Base-by-base conservation (phyloP, 2,797 vertebrate genomes). In the Denticeps clupeoides region DNA sequence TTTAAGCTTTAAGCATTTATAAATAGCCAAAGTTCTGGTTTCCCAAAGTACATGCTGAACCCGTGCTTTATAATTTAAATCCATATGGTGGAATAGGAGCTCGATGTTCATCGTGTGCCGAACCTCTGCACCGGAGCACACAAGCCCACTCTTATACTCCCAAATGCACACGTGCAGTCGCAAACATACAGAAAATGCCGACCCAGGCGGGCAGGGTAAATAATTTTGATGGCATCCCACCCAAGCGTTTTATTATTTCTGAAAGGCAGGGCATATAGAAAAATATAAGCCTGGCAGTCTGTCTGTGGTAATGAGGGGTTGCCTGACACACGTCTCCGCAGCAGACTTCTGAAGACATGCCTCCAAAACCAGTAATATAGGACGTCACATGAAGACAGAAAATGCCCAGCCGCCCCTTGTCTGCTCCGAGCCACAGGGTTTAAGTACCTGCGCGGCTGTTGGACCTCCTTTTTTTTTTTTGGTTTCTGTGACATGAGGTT, bases 251-350 rank as follows among this genome's bases (percentile, higher is more conserved):
- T 51, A 56, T 61, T 62, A 59, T 65, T 63, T 56, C 51, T 55
- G 56, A 61, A 65, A 65, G 26, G 53, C 48, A 53, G 51, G 46
- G 58, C 56, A 53, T 63, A 63, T 64, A 62, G 59, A 59, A 68
- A 61, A 68, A 59, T 54, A 65, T 59, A 62, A 62, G 60, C 55
- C 56, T 51, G 53, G 45, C 49, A 69, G 63, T 58, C 59, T 55
- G 58, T 41, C 40, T 52, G 49, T 37, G 7, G 7, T 69, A 69
- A 69, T 64, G 56, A 64, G 29, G 51, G 67, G 58, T 58, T 69
- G 48, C 50, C 49, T 44, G 22, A 57, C 56, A 37, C 49, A 56
- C 13, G 55, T 56, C 62, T 68, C 62, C 60, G 50, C 45, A 28
- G 45, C 41, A 51, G 44, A 55, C 49, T 27, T 54, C 47, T 46